Evolutionary conservation across 2,888 invertebrate species (phyloP).

Genomic region (Petrolisthes manimaculis): DNA sequence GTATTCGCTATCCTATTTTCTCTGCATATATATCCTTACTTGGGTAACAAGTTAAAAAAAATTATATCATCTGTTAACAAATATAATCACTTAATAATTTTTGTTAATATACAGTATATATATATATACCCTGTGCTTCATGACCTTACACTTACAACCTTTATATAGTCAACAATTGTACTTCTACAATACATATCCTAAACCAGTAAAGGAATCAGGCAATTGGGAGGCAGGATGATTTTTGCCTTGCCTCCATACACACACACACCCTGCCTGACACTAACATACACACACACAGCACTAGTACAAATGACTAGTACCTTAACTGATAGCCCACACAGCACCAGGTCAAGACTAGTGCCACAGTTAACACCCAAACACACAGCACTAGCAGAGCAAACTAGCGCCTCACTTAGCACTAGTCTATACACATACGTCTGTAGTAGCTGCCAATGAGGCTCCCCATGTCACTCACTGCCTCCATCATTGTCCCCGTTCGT

Average conservation of each 20-base stretch:
- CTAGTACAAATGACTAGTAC: background rate
- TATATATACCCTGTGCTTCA: too few species aligned
- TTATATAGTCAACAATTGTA: too few species aligned
- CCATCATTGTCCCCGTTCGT: constrained; percentile 43
- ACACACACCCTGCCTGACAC: background rate
- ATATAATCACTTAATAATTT: too few species aligned
- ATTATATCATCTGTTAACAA: too few species aligned
- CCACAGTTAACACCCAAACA: background rate
- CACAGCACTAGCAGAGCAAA: background rate
- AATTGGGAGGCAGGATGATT: too few species aligned
- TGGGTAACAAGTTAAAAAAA: too few species aligned
- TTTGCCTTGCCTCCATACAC: background rate
- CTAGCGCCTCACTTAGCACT: constrained; percentile 32
- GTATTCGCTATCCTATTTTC: too few species aligned
- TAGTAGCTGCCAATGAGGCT: constrained; percentile 64
- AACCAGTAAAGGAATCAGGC: too few species aligned
- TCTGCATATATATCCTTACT: too few species aligned
- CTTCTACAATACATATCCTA: too few species aligned
- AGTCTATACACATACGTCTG: constrained; percentile 77
- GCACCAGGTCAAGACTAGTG: background rate
- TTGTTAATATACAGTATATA: too few species aligned
- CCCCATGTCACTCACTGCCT: constrained; percentile 61
- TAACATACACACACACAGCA: background rate
- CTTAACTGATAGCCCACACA: background rate
- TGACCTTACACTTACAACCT: too few species aligned